phyloP scores from a whole-genome alignment of 2,797 vertebrate genomes.

The Betta splendens region DNA sequence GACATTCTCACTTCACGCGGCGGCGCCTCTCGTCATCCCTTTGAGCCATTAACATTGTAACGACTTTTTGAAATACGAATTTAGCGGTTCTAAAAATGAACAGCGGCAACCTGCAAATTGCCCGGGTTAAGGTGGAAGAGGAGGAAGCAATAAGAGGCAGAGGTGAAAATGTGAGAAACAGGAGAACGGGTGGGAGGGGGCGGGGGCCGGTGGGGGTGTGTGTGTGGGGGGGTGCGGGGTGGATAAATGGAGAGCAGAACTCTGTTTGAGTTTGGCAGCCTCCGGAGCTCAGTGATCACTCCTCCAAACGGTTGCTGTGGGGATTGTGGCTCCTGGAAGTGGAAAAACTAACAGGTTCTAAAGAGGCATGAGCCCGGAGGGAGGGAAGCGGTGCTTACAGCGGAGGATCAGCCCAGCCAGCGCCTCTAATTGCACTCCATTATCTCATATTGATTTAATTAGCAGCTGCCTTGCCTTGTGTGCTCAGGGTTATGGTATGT shows the following conservation, averaged over 20 bases:
- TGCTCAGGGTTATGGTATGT: constrained; percentile 89
- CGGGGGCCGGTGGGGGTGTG: too few relatives aligned
- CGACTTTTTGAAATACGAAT: constrained; percentile 26
- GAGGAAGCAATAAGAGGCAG: constrained; percentile 38
- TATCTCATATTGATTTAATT: constrained; percentile 99
- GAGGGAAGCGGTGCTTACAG: constrained; percentile 86
- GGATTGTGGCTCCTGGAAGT: constrained; percentile 92
- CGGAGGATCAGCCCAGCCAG: constrained; percentile 80
- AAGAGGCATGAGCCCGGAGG: constrained; percentile 90
- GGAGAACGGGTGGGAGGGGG: neutral
- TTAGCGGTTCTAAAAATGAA: constrained; percentile 17
- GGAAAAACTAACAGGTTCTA: constrained; percentile 96
- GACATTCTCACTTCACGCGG: constrained; percentile 11
- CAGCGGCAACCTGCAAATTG: constrained; percentile 4
- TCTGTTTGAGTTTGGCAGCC: constrained; percentile 84
- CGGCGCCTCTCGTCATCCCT: constrained; percentile 9
- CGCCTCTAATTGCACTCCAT: constrained; percentile 97
- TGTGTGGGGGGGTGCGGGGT: neutral
- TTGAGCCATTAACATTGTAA: neutral
- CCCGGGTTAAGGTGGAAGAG: constrained; percentile 12
- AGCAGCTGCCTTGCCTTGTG: constrained; percentile 87
- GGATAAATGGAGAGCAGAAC: constrained; percentile 72
- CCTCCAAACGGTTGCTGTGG: constrained; percentile 92
- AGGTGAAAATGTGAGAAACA: constrained; percentile 53
- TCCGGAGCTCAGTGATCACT: constrained; percentile 91